A percentile compares a stretch with the other conserved stretches of the same genome.
phyloP scores from a whole-genome alignment of 2,888 invertebrate species.

The Orgyia antiqua region DNA sequence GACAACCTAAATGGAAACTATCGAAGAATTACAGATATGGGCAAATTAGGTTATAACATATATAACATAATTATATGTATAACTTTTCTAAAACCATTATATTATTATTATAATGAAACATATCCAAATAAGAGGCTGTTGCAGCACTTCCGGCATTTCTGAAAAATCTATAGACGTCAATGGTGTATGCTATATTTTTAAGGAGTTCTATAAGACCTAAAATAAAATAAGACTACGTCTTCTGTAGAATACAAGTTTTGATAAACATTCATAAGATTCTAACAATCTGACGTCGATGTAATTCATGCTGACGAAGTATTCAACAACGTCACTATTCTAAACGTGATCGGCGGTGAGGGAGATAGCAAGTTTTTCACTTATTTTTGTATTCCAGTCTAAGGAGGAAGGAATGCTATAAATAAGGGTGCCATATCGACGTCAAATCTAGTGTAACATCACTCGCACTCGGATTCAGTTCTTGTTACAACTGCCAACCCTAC shows the following conservation, averaged over 20 bases:
- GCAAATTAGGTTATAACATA: too few species aligned
- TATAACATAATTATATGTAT: too few species aligned
- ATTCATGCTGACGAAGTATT: constrained; percentile 30
- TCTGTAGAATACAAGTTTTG: constrained; percentile 34
- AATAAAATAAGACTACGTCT: constrained; percentile 39
- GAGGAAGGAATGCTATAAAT: constrained; percentile 66
- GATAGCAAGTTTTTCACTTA: constrained; percentile 63
- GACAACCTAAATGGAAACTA: too few species aligned
- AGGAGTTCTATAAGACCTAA: too few species aligned
- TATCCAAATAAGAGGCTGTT: too few species aligned
- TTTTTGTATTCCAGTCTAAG: constrained; percentile 66
- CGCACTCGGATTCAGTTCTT: constrained; percentile 76
- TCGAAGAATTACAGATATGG: too few species aligned
- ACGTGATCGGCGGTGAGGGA: constrained; percentile 48
- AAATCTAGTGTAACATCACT: constrained; percentile 75
- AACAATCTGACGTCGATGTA: constrained; percentile 36
- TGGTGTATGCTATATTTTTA: too few species aligned
- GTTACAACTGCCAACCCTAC: constrained; percentile 63
- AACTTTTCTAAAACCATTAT: too few species aligned
- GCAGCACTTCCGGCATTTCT: too few species aligned
- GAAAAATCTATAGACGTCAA: too few species aligned
- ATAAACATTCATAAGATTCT: constrained; percentile 38
- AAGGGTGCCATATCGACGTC: constrained; percentile 61
- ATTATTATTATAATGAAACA: too few species aligned
- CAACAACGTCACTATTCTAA: constrained; percentile 33